These are phyloP conservation scores for Sylvicapra grimmia DNA, from an alignment of 2,113 vertebrate species.

Conservation along the genomic window DNA sequence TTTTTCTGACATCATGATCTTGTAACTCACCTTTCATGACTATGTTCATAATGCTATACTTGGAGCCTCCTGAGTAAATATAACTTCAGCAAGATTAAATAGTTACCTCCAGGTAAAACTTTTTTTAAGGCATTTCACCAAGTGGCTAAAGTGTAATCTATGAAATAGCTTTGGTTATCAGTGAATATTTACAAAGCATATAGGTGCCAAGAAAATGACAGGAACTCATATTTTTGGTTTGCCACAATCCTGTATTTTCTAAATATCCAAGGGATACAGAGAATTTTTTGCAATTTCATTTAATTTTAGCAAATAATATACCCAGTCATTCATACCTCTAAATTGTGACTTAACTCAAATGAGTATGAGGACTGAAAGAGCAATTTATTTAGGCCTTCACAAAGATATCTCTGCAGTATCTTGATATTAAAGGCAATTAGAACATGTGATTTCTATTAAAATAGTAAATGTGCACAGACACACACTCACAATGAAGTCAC, in stretches of 20 bases:
- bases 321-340: not conserved
- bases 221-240: not conserved
- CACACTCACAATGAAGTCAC: not conserved
- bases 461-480: not conserved
- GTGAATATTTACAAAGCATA: not conserved
- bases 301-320: not conserved
- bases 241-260: not conserved
- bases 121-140: not conserved
- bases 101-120: not conserved
- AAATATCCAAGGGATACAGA: not conserved
- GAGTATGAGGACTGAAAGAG: not conserved
- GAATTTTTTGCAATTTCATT: not conserved
- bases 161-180: not conserved
- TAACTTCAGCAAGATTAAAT: not conserved
- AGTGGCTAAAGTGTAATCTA: not conserved
- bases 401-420: not conserved
- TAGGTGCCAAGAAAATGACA: not conserved
- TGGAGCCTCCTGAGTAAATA: not conserved
- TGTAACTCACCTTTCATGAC: not conserved
- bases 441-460: not conserved
- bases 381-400: not conserved
- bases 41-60: not conserved
- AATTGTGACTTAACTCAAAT: not conserved
- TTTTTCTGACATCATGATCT: not conserved
- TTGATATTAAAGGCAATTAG: slow-evolving; percentile 10